A percentile compares a stretch with the other conserved stretches of the same genome.
phyloP scores from a whole-genome alignment of 2,888 invertebrate species.

The Pomacea canaliculata region DNA sequence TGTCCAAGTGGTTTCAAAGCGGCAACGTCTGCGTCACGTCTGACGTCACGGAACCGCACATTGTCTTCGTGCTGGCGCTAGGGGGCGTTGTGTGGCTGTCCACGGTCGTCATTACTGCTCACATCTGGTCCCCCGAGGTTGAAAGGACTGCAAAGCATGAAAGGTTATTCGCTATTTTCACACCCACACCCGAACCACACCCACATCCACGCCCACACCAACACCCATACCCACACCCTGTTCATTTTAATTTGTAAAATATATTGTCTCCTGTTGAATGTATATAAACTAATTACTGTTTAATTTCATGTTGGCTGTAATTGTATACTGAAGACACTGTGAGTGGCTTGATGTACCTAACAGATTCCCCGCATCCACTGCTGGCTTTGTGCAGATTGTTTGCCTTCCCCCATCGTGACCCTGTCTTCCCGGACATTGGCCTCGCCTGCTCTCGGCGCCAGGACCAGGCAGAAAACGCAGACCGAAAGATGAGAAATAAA shows the following conservation, averaged over 20 bases:
- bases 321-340: too few relatives aligned
- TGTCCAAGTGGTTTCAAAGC: not conserved
- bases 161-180: conserved; percentile 77
- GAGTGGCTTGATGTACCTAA: too few relatives aligned
- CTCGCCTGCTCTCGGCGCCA: conserved; percentile 84
- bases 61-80: conserved; percentile 5
- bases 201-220: too few relatives aligned
- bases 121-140: conserved; percentile 97
- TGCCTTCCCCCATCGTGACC: conserved; percentile 76
- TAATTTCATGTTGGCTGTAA: too few relatives aligned
- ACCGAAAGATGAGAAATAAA: conserved; percentile 6
- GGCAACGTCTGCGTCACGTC: conserved; percentile 2
- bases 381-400: conserved; percentile 30
- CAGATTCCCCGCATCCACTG: too few relatives aligned
- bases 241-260: too few relatives aligned
- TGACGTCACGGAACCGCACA: conserved; percentile 1
- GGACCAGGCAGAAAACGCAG: conserved; percentile 78
- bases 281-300: too few relatives aligned
- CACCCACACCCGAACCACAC: too few relatives aligned
- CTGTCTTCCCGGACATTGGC: conserved; percentile 91
- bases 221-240: conserved; percentile 67
- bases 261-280: too few relatives aligned
- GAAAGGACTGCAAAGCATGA: conserved; percentile 96
- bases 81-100: conserved; percentile 81
- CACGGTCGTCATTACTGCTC: conserved; percentile 92